Percentiles rank a stretch among this genome's conserved stretches.
phyloP scores from a whole-genome alignment of 2,888 invertebrate species.

The Rhagophthalmus giganteus region DNA sequence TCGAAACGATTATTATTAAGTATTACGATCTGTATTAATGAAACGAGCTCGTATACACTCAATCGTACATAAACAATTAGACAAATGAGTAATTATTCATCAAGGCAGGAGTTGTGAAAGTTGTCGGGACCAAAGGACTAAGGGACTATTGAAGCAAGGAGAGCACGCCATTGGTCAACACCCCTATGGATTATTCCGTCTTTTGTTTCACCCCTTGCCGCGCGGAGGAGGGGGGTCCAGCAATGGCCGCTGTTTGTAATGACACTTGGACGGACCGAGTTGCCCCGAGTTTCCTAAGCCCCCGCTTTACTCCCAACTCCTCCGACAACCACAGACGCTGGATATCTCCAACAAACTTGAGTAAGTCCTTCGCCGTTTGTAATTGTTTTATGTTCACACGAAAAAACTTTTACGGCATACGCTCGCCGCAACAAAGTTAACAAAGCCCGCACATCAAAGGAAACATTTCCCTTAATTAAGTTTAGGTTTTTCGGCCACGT shows the following conservation, averaged over 20 bases:
- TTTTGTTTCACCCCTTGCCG: constrained; percentile 54
- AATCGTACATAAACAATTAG: constrained; percentile 36
- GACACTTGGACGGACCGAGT: constrained; percentile 54
- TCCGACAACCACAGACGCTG: constrained; percentile 41
- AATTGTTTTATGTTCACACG: constrained; percentile 11
- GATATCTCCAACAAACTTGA: constrained; percentile 19
- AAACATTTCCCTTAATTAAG: no score
- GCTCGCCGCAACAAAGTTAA: no score
- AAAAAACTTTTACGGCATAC: constrained; percentile 11
- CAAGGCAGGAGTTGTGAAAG: constrained; percentile 24
- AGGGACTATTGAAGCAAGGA: constrained; percentile 35
- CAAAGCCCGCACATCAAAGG: no score
- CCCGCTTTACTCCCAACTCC: constrained; percentile 34
- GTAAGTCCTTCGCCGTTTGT: constrained; percentile 11
- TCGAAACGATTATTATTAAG: not conserved
- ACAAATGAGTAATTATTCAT: constrained; percentile 38
- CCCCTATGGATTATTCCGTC: constrained; percentile 57
- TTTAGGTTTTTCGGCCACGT: no score
- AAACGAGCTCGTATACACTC: constrained; percentile 2
- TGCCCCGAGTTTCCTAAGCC: constrained; percentile 47
- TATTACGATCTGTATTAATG: no score
- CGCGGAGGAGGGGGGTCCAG: constrained; percentile 45
- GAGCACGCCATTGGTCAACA: constrained; percentile 55
- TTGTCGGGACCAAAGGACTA: constrained; percentile 31
- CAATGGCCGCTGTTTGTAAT: constrained; percentile 56